Evolutionary conservation across 2,888 invertebrate genomes (phyloP).

Genomic region (Patella depressa): DNA sequence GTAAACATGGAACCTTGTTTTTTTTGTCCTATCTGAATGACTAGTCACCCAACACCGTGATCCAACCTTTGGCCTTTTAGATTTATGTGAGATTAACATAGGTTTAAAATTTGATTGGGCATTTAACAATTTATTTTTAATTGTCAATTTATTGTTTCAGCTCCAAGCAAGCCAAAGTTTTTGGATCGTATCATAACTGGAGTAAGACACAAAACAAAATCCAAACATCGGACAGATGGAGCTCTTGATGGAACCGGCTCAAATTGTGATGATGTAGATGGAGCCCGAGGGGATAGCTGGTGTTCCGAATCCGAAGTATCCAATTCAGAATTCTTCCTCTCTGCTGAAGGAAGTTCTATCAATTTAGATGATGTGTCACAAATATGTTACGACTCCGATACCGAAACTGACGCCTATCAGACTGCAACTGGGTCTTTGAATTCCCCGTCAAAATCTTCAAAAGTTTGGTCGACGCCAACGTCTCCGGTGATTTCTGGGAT

Average conservation of each 20-base stretch:
- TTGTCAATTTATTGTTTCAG: conserved; percentile 39
- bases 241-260: conserved; percentile 20
- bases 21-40: too few relatives aligned
- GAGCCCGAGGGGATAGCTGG: conserved; percentile 28
- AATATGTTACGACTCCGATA: not conserved
- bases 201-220: conserved; percentile 42
- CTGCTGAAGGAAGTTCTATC: not conserved
- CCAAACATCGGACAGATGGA: conserved; percentile 34
- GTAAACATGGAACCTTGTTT: too few relatives aligned
- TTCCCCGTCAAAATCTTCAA: conserved; percentile 14
- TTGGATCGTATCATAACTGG: conserved; percentile 56
- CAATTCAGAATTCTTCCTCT: not conserved
- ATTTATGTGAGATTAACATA: too few relatives aligned
- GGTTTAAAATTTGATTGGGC: too few relatives aligned
- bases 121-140: too few relatives aligned
- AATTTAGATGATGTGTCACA: not conserved
- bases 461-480: conserved; percentile 48
- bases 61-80: too few relatives aligned
- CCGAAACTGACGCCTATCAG: not conserved
- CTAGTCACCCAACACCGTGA: too few relatives aligned
- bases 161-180: conserved; percentile 61
- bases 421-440: conserved; percentile 1
- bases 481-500: conserved; percentile 55
- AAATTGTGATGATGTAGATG: conserved; percentile 20
- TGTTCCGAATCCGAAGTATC: not conserved